Evolutionary conservation across 2,113 vertebrate genomes (phyloP), one percentile per base, ranked within the genome.

Genomic region (Fregetta grallaria): DNA sequence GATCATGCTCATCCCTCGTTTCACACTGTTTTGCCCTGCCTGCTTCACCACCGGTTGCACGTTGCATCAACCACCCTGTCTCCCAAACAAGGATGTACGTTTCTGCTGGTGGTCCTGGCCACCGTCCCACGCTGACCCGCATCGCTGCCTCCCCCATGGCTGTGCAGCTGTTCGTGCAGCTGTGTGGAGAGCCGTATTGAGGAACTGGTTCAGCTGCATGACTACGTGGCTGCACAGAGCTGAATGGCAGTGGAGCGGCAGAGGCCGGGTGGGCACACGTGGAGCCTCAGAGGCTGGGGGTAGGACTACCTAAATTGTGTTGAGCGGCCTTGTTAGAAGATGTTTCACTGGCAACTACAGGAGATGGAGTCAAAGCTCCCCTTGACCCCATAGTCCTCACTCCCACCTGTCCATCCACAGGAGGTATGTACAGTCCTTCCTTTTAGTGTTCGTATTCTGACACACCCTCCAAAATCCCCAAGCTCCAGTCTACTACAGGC

Each of bases 171-270:
- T 32, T 61, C 0, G 7, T 23, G 52, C 91, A 95, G 82, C 87
- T 91, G 94, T 5, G 11, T 27, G 62, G 29, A 30, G 36, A 65
- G 6, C 8, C 0, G 1, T 30, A 52, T 4, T 76, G 78, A 56
- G 62, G 49, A 94, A 90, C 49, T 49, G 14, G 16, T 18, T 65
- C 82, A 88, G 63, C 55, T 70, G 53, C 8, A 9, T 3, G 26
- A 7, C 34, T 30, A 6, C 5, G 3, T 0, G 18, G 22, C 10
- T 76, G 32, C 50, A 36, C 34, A 42, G n/a, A 55, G 3, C 22
- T 30, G 1, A 36, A 16, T 0, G 3, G 15, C 45, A 38, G 22
- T 1, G 2, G 15, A 22, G 30, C 0, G 4, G 26, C 0, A 10
- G 32, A 11, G 15, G 6, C 6, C 0, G 1, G 7, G 20, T 3